Base-by-base conservation (phyloP, 2,888 invertebrate species). In the Drosophila flavopinicola region DNA sequence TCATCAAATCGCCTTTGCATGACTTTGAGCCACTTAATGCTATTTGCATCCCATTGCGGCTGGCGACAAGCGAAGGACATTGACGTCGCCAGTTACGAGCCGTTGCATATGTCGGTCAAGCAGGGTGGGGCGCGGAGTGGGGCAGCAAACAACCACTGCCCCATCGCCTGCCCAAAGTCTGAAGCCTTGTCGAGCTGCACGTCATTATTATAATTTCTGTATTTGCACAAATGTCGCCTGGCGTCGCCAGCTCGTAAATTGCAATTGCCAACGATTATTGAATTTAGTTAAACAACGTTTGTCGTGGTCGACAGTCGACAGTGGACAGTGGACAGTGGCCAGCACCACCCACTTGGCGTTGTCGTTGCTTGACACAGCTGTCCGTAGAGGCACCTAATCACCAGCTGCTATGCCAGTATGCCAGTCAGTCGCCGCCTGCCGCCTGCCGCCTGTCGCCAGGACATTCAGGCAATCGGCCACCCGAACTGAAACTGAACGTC, bases 181-280 rank as follows among this genome's bases (percentile, higher is more conserved):
- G 66, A 42, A 48, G 66, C 49, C 58, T 42, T 60, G 64, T 64
- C 57, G 56, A 56, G 37, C 69, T 66, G 75, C 73, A 75, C 51
- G 84, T 80, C 87, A 87, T 87, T 87, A 85, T 87, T 86, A 86
- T 87, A 87, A 87, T 87, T 87, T 87, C 86, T 85, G 86, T 86
- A 86, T 87, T 86, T 87, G 87, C 78, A 82, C 84, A 87, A 84
- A 69, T 75, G 78, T 76, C 71, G 64, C 63, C 63, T 41, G 69
- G 52, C 69, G 51, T 57, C 54, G 59, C 65, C 72, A 59, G 63
- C 57, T 69, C 79, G 75, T 83, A 83, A 83, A 86, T 86, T 87
- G 80, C 80, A 85, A 87, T 87, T 85, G 86, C 77, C 86, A 83
- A 78, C 86, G 86, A 87, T 87, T 87, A 87, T 87, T 87, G 88